Conservation (phyloP, 2,797 vertebrate species). For the Ispidina lecontei region DNA sequence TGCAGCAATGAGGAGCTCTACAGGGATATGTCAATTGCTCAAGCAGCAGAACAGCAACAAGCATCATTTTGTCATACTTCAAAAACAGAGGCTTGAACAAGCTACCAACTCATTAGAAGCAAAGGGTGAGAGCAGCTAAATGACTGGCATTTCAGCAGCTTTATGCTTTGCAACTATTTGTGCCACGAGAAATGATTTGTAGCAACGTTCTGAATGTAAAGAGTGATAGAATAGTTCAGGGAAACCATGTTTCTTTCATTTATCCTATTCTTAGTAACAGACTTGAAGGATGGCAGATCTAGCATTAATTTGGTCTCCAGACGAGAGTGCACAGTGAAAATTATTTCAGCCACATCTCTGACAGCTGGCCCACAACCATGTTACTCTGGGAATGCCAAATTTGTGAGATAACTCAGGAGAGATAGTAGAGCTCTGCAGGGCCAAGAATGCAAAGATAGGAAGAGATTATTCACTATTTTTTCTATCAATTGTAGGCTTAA, state of each 20-base stretch:
- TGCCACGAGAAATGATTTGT: background rate
- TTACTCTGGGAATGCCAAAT: slow-evolving; percentile 18
- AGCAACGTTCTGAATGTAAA: background rate
- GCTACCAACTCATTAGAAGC: background rate
- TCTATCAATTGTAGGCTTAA: background rate
- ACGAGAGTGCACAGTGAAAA: background rate
- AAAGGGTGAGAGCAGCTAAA: background rate
- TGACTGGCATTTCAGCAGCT: background rate
- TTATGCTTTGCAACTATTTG: background rate
- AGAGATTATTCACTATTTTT: slow-evolving; percentile 8
- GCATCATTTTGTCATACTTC: background rate
- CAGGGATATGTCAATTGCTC: background rate
- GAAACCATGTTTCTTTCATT: background rate
- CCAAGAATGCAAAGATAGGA: background rate
- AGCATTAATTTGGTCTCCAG: background rate
- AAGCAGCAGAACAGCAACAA: background rate
- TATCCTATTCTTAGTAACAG: background rate
- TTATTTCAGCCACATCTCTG: background rate
- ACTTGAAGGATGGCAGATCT: background rate
- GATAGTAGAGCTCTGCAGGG: background rate
- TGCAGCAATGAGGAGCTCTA: background rate
- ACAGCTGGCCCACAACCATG: background rate
- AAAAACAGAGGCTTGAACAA: background rate
- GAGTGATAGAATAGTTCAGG: background rate
- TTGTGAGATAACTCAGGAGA: background rate